A percentile compares a stretch with the other conserved stretches of the same genome.
phyloP scores from a whole-genome alignment of 2,888 invertebrate genomes.

The Enoplolaimus lenunculus region DNA sequence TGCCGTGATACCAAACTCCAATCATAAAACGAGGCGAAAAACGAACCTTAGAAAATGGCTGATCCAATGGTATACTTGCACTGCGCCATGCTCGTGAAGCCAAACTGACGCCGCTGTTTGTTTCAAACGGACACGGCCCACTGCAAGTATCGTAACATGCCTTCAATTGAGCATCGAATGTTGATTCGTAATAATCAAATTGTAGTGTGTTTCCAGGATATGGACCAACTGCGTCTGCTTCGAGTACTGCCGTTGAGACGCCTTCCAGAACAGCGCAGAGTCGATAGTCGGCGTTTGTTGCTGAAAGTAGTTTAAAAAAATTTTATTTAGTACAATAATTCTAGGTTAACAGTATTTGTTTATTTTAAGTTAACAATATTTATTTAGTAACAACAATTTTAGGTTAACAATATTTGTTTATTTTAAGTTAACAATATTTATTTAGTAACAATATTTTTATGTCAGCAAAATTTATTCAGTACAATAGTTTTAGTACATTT shows the following conservation, averaged over 20 bases:
- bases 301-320: no score
- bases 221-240: neutral
- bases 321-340: no score
- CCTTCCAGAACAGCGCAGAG: neutral
- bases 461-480: no score
- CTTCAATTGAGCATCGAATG: neutral
- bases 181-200: neutral
- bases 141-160: neutral
- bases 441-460: no score
- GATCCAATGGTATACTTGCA: neutral
- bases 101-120: neutral
- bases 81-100: neutral
- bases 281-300: neutral
- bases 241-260: neutral
- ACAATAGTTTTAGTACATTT: no score
- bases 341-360: no score
- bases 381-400: no score
- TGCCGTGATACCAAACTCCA: no score
- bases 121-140: neutral
- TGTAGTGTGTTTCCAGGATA: neutral
- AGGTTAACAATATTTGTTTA: no score
- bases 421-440: no score
- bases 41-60: neutral
- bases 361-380: no score
- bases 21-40: no score